phyloP scores from a whole-genome alignment of 2,888 invertebrate genomes.

The Teleiodes luculella region DNA sequence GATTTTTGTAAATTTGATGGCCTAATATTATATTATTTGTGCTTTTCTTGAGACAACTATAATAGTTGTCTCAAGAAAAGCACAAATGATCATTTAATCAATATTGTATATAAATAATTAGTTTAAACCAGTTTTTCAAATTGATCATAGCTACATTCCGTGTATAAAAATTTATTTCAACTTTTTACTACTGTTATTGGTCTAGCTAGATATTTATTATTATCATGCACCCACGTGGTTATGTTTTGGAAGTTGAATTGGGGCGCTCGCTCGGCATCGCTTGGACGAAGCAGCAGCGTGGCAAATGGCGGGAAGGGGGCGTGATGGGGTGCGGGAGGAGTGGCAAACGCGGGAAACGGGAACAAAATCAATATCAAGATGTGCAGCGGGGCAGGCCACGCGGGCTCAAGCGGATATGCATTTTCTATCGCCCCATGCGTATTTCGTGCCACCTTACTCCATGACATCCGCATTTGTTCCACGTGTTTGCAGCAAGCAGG shows the following conservation, averaged over 20 bases:
- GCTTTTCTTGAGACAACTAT: no score
- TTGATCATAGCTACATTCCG: no score
- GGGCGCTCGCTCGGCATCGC: conserved; percentile 26
- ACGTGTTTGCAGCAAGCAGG: conserved; percentile 1
- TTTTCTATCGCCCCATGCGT: conserved; percentile 1
- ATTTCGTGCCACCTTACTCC: neutral
- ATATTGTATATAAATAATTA: no score
- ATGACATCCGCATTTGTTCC: conserved; percentile 1
- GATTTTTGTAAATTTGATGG: no score
- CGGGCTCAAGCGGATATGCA: conserved; percentile 14
- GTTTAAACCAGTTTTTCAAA: no score
- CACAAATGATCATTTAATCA: no score
- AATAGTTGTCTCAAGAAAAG: no score
- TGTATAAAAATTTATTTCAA: no score
- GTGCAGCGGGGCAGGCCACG: conserved; percentile 23
- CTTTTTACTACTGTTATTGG: no score
- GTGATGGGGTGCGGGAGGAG: conserved; percentile 22
- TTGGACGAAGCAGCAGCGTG: conserved; percentile 28
- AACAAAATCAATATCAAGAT: conserved; percentile 54
- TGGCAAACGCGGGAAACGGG: conserved; percentile 40
- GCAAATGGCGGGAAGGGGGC: conserved; percentile 24
- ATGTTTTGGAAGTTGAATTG: conserved; percentile 39
- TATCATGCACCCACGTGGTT: conserved; percentile 40
- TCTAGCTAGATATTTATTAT: conserved; percentile 7
- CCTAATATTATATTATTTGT: no score